phyloP scores from a whole-genome alignment of 2,113 vertebrate species.

The Alectura lathami region DNA sequence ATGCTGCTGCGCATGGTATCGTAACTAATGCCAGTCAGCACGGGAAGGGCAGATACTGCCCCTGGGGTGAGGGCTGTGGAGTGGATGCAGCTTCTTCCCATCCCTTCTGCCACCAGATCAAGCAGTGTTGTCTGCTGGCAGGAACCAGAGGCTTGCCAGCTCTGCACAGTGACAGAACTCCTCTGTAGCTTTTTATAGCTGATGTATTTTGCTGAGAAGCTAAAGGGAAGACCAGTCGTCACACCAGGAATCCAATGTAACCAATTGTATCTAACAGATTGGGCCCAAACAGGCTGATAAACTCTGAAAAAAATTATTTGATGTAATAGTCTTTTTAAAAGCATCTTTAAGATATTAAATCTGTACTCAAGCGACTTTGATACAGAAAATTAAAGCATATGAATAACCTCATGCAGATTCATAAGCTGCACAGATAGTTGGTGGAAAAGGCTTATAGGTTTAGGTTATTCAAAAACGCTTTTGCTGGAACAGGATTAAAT shows the following conservation, averaged over 20 bases:
- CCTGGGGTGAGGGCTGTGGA: not conserved
- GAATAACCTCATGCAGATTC: not conserved
- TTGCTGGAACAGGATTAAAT: not conserved
- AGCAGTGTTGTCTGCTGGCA: not conserved
- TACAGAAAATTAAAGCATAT: not conserved
- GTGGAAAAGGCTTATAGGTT: not conserved
- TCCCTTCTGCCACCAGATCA: not conserved
- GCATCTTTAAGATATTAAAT: not conserved
- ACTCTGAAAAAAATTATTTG: not conserved
- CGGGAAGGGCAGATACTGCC: not conserved
- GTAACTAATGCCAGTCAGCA: not conserved
- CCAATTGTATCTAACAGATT: not conserved
- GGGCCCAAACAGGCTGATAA: not conserved
- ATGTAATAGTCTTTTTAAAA: not conserved
- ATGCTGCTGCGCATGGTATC: accelerated
- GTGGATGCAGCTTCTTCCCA: not conserved
- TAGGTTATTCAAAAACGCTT: not conserved
- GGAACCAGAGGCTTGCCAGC: not conserved
- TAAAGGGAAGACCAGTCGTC: not conserved
- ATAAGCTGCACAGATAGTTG: not conserved
- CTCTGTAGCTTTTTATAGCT: not conserved
- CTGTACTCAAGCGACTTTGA: not conserved
- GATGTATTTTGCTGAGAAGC: not conserved
- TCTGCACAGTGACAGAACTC: not conserved
- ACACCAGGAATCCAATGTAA: not conserved